Evolutionary conservation across 2,888 invertebrate species (phyloP), one percentile per base, ranked within the genome.

Genomic region (Synergus gifuensis): DNA sequence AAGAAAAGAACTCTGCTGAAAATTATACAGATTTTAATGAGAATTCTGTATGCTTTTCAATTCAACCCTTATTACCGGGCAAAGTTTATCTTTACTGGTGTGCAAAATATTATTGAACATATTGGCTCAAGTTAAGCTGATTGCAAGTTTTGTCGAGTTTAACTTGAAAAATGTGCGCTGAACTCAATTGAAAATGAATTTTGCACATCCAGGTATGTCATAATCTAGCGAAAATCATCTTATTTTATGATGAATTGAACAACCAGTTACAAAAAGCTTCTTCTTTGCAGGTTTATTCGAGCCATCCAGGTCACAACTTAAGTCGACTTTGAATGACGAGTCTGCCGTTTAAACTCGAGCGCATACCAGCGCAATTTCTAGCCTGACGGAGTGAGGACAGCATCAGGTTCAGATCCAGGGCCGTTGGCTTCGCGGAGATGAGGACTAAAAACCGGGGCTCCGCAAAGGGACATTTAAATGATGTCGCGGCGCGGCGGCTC

Each of bases 381-480:
- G 69, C 69, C 49, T 73, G 69, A 73, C 69, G 54, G 69, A 73
- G 69, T 54, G 76, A 46, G 64, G 49, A 66, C 11, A 60, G 60
- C 60, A 60, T 18, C 22, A 22, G 12, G 60, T 60, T 66, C 76
- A 64, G 76, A 44, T 77, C 76, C 76, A 76, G 76, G 79, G 76
- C 64, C 64, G 76, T 76, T 76, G 88, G 85, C 87, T 90, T 87
- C 87, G 85, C 83, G 83, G 87, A 89, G 89, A 90, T 87, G 90
- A 89, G 88, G 88, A 89, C 89, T 89, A 91, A 91, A 91, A 91
- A 91, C 89, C 84, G 86, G 86, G 86, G 86, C 85, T 86, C 87
- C 85, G 88, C 88, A 86, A 87, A 89, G 89, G 89, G 88, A 90
- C 91, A 91, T 91, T 91, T 91, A 91, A 91, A 91, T 91, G 90